Evolutionary conservation across 2,888 invertebrate genomes (phyloP).

Genomic region (Formica aserva): DNA sequence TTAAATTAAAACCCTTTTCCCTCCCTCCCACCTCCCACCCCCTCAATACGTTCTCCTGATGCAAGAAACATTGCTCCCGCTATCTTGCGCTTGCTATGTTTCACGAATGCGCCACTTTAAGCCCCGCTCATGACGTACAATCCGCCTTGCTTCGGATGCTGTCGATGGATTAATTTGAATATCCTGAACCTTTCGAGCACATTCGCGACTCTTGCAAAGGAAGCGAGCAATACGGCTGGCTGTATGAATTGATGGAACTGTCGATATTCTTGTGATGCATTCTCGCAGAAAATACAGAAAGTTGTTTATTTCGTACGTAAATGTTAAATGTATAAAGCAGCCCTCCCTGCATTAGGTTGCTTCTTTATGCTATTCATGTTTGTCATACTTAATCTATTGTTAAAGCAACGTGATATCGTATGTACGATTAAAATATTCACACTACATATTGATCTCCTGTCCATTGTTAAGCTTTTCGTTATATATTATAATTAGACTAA

Average conservation of each 20-base stretch:
- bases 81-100: conserved; percentile 47
- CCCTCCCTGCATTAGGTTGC: neutral
- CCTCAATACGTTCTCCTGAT: conserved; percentile 40
- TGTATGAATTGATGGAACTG: neutral
- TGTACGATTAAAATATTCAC: neutral
- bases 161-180: conserved; percentile 51
- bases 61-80: conserved; percentile 55
- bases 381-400: neutral
- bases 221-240: conserved; percentile 6
- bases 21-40: neutral
- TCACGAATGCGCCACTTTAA: conserved; percentile 44
- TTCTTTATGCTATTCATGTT: neutral
- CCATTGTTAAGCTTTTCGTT: neutral
- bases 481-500: conserved; percentile 4
- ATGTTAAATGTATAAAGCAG: conserved; percentile 11
- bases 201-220: conserved; percentile 30
- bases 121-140: conserved; percentile 39
- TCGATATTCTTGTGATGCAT: neutral
- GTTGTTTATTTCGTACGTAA: neutral
- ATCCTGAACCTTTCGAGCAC: neutral
- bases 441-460: neutral
- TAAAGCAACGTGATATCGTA: neutral
- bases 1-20: conserved; percentile 55
- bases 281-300: neutral
- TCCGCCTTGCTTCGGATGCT: conserved; percentile 32